These are phyloP conservation scores for Heliocidaris tuberculata DNA, from an alignment of 35 echinoderm and acorn worm genomes.

Conservation along the genomic window DNA sequence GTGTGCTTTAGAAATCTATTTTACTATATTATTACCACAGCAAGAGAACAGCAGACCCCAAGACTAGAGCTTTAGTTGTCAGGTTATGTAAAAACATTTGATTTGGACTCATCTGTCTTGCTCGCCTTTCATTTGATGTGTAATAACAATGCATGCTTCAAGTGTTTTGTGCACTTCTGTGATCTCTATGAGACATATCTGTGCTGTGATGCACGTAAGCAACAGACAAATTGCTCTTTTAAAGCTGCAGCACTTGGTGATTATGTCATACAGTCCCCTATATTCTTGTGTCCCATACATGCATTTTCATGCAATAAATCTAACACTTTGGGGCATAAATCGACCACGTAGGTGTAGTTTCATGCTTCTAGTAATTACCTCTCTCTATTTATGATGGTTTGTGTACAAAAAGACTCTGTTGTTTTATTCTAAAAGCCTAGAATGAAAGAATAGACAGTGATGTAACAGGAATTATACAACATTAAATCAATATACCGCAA, in stretches of 20 bases:
- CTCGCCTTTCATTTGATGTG: not conserved
- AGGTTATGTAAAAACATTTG: not conserved
- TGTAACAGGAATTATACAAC: too few relatives aligned
- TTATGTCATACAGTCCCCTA: not conserved
- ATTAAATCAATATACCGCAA: too few relatives aligned
- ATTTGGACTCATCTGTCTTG: not conserved
- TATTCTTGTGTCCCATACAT: not conserved
- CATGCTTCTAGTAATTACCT: too few relatives aligned
- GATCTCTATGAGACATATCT: not conserved
- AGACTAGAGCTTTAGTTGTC: not conserved
- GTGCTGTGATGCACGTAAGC: not conserved
- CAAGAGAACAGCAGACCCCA: not conserved
- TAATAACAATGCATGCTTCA: not conserved
- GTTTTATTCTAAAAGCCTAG: too few relatives aligned
- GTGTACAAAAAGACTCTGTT: too few relatives aligned
- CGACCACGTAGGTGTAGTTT: too few relatives aligned
- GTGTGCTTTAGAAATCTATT: too few relatives aligned
- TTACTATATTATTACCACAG: too few relatives aligned
- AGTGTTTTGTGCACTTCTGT: not conserved
- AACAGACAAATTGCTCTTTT: not conserved
- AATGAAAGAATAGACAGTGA: too few relatives aligned
- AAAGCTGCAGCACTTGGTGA: not conserved
- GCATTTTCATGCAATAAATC: not conserved
- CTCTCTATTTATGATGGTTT: too few relatives aligned
- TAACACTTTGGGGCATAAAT: not conserved